Evolutionary conservation across 1,140 invertebrate genomes (phyloP), one percentile per base, ranked within the genome.

Genomic region (Triops longicaudatus): DNA sequence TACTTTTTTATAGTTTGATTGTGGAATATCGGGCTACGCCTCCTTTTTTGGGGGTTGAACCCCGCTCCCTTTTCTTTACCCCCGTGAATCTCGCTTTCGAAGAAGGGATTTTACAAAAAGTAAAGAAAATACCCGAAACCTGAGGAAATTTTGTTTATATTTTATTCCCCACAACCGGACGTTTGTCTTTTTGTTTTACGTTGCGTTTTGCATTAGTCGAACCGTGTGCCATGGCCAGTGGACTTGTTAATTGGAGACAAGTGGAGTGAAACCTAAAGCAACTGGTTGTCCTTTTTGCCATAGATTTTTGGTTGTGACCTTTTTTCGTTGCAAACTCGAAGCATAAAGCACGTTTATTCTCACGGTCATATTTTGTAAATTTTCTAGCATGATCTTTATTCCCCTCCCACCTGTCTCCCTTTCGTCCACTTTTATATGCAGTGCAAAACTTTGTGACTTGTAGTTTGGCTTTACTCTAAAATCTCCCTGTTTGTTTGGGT

Each of bases 201-300:
- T 63, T 63, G 50, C 50, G 50, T 63, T 63, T 63, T 63, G 50
- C 50, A 63, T 63, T 63, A 63, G 50, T 63, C 50, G 50, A 63
- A 63, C 50, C 50, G 50, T 63, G 50, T 63, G 50, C 50, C 50
- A 63, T 63, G 50, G 50, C 50, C 50, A 63, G 50, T 63, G 50
- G 50, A 63, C 50, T 63, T 63, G 50, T 63, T 63, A 63, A 63
- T 17, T 14, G 3, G 50, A 63, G 17, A 63, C 17, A 63, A 63
- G 50, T 17, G 50, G 50, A 63, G 50, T 63, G 50, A 63, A 63
- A 63, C 50, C 14, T 17, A 63, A 14, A 63, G 50, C 50, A 63
- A 63, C 50, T 63, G 50, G 50, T 63, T 63, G 14, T 17, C 50
- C n/a, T 63, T 63, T 63, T 63, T 63, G 50, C 50, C 50, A 63